phyloP scores from a whole-genome alignment of 2,113 vertebrate genomes.

The Notothenia rossii region DNA sequence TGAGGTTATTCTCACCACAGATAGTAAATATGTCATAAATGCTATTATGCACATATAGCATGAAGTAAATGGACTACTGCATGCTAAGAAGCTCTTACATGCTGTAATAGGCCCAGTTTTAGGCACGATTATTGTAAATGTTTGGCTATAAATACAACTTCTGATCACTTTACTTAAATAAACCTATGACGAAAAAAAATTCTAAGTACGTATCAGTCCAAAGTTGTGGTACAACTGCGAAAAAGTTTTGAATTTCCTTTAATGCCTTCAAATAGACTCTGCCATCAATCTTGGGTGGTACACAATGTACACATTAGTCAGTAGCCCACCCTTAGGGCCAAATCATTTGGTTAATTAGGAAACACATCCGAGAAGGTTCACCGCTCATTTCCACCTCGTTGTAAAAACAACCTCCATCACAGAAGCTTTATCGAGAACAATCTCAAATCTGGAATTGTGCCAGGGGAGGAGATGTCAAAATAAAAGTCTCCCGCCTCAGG shows the following conservation, averaged over 20 bases:
- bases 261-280: constrained; percentile 66
- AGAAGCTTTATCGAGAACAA: constrained; percentile 66
- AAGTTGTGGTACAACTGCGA: constrained; percentile 30
- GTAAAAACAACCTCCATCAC: constrained; percentile 68
- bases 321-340: constrained; percentile 53
- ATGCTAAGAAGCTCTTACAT: neutral
- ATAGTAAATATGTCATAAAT: neutral
- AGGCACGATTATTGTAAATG: neutral
- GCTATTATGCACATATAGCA: constrained; percentile 7
- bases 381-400: constrained; percentile 77
- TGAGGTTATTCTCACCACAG: constrained; percentile 1
- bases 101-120: neutral
- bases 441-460: constrained; percentile 66
- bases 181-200: neutral
- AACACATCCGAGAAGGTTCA: constrained; percentile 72
- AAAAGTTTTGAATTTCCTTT: constrained; percentile 52
- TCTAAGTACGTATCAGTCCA: constrained; percentile 30
- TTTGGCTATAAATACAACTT: constrained; percentile 1
- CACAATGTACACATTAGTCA: constrained; percentile 57
- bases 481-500: constrained; percentile 77
- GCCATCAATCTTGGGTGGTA: constrained; percentile 39
- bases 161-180: constrained; percentile 15
- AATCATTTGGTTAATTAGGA: constrained; percentile 77
- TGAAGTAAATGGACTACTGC: constrained; percentile 2
- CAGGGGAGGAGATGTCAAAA: constrained; percentile 80